phyloP scores from a whole-genome alignment of 1,140 invertebrate genomes.

The Epicauta chinensis region DNA sequence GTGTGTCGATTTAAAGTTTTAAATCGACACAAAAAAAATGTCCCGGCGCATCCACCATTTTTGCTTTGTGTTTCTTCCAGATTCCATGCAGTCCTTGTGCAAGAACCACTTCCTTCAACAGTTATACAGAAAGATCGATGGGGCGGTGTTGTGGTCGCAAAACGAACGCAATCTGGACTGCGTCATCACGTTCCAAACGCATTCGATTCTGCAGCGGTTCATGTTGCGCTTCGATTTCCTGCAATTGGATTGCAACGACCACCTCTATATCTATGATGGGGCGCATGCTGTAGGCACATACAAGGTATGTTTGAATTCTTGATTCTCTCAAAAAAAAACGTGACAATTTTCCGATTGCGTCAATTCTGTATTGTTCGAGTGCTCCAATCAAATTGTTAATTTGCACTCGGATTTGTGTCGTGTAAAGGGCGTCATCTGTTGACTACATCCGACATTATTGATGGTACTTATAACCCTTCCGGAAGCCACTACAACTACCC shows the following conservation, averaged over 20 bases:
- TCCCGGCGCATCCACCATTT: no score
- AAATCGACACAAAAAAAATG: no score
- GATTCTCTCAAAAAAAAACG: background rate
- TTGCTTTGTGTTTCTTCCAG: conserved; percentile 56
- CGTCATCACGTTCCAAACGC: conserved; percentile 87
- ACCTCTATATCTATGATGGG: conserved; percentile 87
- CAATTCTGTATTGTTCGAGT: background rate
- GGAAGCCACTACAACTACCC: background rate
- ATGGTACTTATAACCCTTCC: background rate
- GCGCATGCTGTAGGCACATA: conserved; percentile 78
- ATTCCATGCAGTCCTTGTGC: conserved; percentile 78
- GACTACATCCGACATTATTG: conserved; percentile 1
- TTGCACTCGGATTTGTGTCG: background rate
- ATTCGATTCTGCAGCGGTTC: conserved; percentile 86
- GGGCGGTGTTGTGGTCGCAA: conserved; percentile 78
- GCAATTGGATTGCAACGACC: conserved; percentile 87
- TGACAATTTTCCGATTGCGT: background rate
- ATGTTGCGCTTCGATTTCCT: conserved; percentile 81
- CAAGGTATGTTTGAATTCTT: conserved; percentile 59
- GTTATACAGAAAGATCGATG: conserved; percentile 83
- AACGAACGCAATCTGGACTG: conserved; percentile 87
- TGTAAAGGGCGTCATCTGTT: conserved; percentile 4
- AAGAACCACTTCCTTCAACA: conserved; percentile 81
- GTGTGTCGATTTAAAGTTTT: no score
- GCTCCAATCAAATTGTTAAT: conserved; percentile 4